Base-by-base conservation (phyloP, 1,140 invertebrate species). In the Neomicropteryx cornuta region DNA sequence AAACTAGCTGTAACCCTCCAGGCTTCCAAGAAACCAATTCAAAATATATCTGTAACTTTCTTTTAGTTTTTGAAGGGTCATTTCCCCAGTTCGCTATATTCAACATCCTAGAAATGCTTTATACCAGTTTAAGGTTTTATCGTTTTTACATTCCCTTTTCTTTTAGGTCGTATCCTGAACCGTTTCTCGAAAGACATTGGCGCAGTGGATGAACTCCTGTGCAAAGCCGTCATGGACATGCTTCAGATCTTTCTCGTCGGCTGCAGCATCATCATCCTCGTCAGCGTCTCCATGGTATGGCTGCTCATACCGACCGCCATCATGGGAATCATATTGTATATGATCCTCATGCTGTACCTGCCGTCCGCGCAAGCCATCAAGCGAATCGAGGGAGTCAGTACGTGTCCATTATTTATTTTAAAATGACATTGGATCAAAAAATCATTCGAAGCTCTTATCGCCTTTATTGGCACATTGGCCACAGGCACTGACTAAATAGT, bases 171-270 rank as follows among this genome's bases (percentile, higher is more conserved):
- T 31, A 75, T 77, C 18, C 45, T 79, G 1, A 79, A 79, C 46
- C 49, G 76, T 33, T 80, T 80, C 45, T 71, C 75, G 0, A 79
- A 78, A 50, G 77, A 80, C 38, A 71, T 78, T 42, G 77, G 79
- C 0, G 67, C 72, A 13, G 68, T 82, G 28, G 89, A 92, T 55
- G 88, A 94, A 60, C 51, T 78, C 2, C 58, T 94, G 11, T 87
- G 89, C 43, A 62, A 63, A 41, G 62, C 74, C 1, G 70, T 81
- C 32, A 69, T 86, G 37, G 87, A 91, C 36, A 41, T 43, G n/a
- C 13, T 43, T 21, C 43, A 48, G 28, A 43, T 45, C 21, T 42
- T 41, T 32, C 31, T 63, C 3, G 68, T 78, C 2, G 71, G 75
- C 63, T 45, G 66, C 36, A 76, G 75, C 40, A 76, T 76, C 44